Evolutionary conservation across 2,888 invertebrate species (phyloP).

Genomic region (Exocentrus adspersus): DNA sequence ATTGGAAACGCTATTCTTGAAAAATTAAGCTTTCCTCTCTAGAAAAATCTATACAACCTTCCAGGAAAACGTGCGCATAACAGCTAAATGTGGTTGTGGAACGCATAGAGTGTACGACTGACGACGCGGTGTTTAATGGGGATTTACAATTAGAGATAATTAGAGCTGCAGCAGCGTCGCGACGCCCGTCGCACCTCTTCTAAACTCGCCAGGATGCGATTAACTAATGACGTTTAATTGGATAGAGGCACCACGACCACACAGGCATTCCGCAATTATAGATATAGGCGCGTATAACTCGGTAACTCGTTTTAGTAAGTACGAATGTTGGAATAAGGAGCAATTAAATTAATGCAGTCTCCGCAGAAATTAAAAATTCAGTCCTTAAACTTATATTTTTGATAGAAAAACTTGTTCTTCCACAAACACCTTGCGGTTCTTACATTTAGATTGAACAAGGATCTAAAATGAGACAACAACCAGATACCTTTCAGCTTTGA

Average conservation of each 20-base stretch:
- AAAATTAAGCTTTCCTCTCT: too few species aligned
- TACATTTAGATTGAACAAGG: too few species aligned
- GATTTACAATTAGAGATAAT: constrained; percentile 62
- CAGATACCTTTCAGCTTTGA: background rate
- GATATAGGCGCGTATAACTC: background rate
- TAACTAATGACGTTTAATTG: constrained; percentile 61
- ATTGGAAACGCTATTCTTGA: too few species aligned
- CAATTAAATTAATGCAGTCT: background rate
- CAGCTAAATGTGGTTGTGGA: constrained; percentile 18
- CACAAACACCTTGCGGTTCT: too few species aligned
- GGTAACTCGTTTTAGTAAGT: background rate
- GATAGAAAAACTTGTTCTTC: too few species aligned
- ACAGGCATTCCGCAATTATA: background rate
- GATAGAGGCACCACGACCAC: constrained; percentile 37
- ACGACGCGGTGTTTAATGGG: constrained; percentile 49
- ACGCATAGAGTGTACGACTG: constrained; percentile 26
- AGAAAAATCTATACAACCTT: too few species aligned
- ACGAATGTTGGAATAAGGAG: background rate
- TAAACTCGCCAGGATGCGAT: constrained; percentile 57
- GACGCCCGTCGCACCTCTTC: constrained; percentile 41
- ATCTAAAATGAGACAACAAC: too few species aligned
- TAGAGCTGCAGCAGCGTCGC: constrained; percentile 57
- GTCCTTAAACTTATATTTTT: too few species aligned
- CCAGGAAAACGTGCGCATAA: constrained; percentile 29
- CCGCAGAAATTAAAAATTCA: background rate